Conservation (phyloP, 1,140 invertebrate species). For the Cotesia typhae region DNA sequence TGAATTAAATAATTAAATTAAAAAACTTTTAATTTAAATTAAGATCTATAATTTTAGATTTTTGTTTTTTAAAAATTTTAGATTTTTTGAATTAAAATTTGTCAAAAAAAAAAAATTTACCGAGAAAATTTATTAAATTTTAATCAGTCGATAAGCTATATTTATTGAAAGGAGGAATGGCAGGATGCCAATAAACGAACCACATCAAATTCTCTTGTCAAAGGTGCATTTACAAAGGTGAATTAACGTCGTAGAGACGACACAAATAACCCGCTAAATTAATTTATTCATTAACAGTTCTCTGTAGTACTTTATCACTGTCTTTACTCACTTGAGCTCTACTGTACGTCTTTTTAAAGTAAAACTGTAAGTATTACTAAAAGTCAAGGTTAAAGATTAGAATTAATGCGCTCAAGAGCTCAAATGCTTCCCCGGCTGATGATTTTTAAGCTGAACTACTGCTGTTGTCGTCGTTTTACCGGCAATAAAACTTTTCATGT, state of each 20-base stretch:
- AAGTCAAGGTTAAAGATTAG: constrained; percentile 1
- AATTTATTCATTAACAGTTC: too few relatives aligned
- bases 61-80: too few relatives aligned
- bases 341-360: not conserved
- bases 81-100: too few relatives aligned
- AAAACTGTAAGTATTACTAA: not conserved
- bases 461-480: constrained; percentile 3
- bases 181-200: not conserved
- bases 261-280: not conserved
- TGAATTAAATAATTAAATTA: too few relatives aligned
- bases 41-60: too few relatives aligned
- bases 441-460: constrained; percentile 7
- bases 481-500: constrained; percentile 20
- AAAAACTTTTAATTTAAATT: too few relatives aligned
- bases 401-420: not conserved
- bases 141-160: too few relatives aligned
- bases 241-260: not conserved
- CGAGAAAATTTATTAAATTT: too few relatives aligned
- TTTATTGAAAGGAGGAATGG: not conserved
- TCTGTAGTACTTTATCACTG: not conserved
- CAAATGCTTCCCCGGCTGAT: not conserved
- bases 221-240: not conserved
- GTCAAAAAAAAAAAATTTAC: too few relatives aligned
- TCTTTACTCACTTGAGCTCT: not conserved
- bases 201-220: not conserved